Evolutionary conservation across 2,113 vertebrate genomes (phyloP), one percentile per base, ranked within the genome.

Genomic region (crab-eating macaque (Macaca fascicularis)): DNA sequence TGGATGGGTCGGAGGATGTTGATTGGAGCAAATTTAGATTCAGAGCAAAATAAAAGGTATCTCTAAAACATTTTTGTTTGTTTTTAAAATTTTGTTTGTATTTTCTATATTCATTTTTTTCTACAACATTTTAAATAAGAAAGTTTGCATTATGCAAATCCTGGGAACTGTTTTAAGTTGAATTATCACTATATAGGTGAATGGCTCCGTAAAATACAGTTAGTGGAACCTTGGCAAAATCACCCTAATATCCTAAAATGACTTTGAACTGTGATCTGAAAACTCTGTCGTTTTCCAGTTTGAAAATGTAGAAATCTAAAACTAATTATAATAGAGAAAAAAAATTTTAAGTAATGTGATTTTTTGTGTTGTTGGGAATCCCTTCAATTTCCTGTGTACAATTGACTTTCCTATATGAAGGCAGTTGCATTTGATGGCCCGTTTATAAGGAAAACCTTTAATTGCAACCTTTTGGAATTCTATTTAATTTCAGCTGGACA

Each of bases 271-370:
- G 13, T 32, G 23, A n/a, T 35, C 72, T 89, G 14, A 74, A 78
- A 75, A 22, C 38, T 22, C 25, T 27, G 57, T 22, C 32, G 19
- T 67, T 80, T 89, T 67, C 38, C 74, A 85, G 30, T 40, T 59
- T 78, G 79, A 19, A 96, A 74, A 72, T 20, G 16, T 27, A 50
- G 27, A 93, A 19, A 6, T 35, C 45, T 70, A 43, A 75, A 83
- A 13, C 16, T 52, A 69, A 59, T 52, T 72, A 52, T 52, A 7
- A 88, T 32, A 19, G 38, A 76, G 32, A 50, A 70, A 52, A 7
- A 25, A 25, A 27, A 45, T 45, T 25, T 35, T 16, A 1, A 0
- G 1, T 0, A 79, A 30, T 19, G 12, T 91, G 1, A 13, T 3
- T 76, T 2, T 23, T n/a, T 1, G 3, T 43, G 6, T 74, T 20